Base-by-base conservation (phyloP, 1,140 invertebrate species). In the Neodiprion virginianus region DNA sequence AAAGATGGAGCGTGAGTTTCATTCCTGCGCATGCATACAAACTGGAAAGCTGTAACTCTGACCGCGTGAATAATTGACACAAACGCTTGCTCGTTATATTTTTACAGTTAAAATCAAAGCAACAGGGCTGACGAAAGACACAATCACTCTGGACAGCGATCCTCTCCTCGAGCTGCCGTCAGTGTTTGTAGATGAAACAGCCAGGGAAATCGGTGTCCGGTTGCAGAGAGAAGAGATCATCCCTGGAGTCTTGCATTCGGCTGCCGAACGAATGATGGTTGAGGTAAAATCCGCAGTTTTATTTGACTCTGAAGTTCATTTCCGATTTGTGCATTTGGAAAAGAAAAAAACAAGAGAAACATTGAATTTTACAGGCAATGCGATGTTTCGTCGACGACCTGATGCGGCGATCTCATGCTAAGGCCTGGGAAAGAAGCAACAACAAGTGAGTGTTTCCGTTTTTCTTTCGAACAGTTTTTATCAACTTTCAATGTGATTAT, bases 361-460 rank as follows among this genome's bases (percentile, higher is more conserved):
- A 14, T 3, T 65, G 61, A 65, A 21, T 65, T 17, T 14, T 65
- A 21, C 61, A 86, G 83, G 82, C 82, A 72, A 48, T 88, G 7
- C 75, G 85, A 77, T 87, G 83, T 79, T 81, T 89, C 0, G 73
- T 85, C 4, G 82, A 85, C 17, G 85, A 89, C 75, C 71, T 88
- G 9, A 12, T 82, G 14, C 79, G 87, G 78, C 75, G 78, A 12
- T 82, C 87, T 48, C 78, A 85, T 69, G 79, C 85, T n/a, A 81
- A 81, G 79, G 81, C 85, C 61, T 78, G 84, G 76, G 83, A 87
- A 73, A 84, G 81, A 75, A 81, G 66, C 7, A 80, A 67, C 48
- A 73, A 77, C 67, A 74, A 80, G 70, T 78, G 79, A 79, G 21
- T 66, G 7, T 3, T 66, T 83, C 67, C 78, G 67, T 79, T 65